Evolutionary conservation across 2,888 invertebrate genomes (phyloP).

Genomic region (Macrostomum cliftonense): DNA sequence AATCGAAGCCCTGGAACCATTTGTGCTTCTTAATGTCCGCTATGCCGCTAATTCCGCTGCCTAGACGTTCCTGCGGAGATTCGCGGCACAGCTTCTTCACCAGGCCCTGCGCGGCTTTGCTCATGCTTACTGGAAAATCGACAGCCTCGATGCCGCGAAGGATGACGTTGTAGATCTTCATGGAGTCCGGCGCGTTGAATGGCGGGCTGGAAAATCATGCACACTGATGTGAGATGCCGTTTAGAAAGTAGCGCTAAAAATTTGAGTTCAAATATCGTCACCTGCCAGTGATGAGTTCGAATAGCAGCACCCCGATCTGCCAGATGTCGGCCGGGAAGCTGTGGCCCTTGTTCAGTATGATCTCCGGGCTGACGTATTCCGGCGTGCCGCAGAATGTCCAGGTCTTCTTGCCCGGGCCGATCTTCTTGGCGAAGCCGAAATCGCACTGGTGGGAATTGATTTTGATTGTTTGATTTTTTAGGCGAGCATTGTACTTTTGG

Average conservation of each 20-base stretch:
- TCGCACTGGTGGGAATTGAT: slow-evolving; percentile 47
- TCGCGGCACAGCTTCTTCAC: slow-evolving; percentile 67
- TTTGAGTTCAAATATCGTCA: slow-evolving; percentile 26
- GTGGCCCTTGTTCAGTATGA: slow-evolving; percentile 65
- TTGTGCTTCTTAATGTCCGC: slow-evolving; percentile 64
- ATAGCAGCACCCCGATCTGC: slow-evolving; percentile 72
- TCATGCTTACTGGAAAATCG: slow-evolving; percentile 60
- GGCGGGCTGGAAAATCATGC: slow-evolving; percentile 53
- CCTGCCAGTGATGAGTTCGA: slow-evolving; percentile 65
- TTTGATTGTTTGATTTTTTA: background rate
- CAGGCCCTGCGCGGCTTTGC: slow-evolving; percentile 53
- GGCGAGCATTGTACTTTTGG: background rate
- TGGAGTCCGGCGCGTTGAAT: slow-evolving; percentile 69
- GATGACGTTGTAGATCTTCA: slow-evolving; percentile 80
- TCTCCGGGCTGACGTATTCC: slow-evolving; percentile 49
- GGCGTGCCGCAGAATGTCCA: slow-evolving; percentile 91
- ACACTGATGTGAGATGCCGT: slow-evolving; percentile 46
- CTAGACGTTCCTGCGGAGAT: slow-evolving; percentile 65
- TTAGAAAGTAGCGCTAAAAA: slow-evolving; percentile 35
- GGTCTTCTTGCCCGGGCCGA: slow-evolving; percentile 59
- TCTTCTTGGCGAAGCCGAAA: slow-evolving; percentile 76
- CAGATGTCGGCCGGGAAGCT: slow-evolving; percentile 77
- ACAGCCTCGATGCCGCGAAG: slow-evolving; percentile 71
- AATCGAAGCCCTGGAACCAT: slow-evolving; percentile 98
- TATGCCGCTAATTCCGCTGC: slow-evolving; percentile 67